Evolutionary conservation across 37 sponge, comb jelly and placozoan genomes (phyloP), one percentile per base, ranked within the genome.

Genomic region (Theonella swinhoei): DNA sequence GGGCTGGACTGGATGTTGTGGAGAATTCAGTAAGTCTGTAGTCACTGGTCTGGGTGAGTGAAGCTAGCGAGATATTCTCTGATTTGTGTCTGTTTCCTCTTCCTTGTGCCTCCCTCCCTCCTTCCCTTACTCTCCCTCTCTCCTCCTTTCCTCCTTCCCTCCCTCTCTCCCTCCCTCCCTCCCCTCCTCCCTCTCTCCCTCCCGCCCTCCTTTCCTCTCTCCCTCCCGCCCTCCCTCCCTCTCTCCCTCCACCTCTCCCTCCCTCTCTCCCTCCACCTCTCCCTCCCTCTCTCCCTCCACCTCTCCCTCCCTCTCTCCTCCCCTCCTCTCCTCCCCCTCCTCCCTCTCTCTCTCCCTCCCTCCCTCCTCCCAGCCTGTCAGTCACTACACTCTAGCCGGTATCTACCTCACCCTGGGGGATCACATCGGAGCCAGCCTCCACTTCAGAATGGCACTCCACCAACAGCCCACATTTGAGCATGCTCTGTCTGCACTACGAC

Each of bases 1-100:
- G 88, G 65, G 88, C 94, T 39, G 94, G 91, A 3, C 81, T 96
- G 35, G 96, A 90, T 35, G 77, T 85, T 40, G 30, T 39, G 22
- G 61, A 41, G 25, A 65, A 83, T 20, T 89, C 93, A 47, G 92
- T 89, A 30, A 76, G 93, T 89, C n/a, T n/a, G 14, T 14, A 47
- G 14, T 47, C 54, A 5, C 74, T n/a, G 24, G 54, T 47, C 54
- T 47, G 54, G 54, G 14, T 47, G 7, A 47, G 54, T 17, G 54
- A 14, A 47, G 54, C n/a, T n/a, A n/a, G n/a, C n/a, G n/a, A n/a
- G n/a, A n/a, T n/a, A n/a, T n/a, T n/a, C n/a, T n/a, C n/a, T n/a
- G n/a, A n/a, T n/a, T n/a, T n/a, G n/a, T 30, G 14, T 68, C 29
- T n/a, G 14, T 68, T 17, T 68, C 33, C 14, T 78, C 36, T 61